These are phyloP conservation scores for Brachystomella parvula DNA, from an alignment of 1,140 invertebrate species.

Conservation along the genomic window DNA sequence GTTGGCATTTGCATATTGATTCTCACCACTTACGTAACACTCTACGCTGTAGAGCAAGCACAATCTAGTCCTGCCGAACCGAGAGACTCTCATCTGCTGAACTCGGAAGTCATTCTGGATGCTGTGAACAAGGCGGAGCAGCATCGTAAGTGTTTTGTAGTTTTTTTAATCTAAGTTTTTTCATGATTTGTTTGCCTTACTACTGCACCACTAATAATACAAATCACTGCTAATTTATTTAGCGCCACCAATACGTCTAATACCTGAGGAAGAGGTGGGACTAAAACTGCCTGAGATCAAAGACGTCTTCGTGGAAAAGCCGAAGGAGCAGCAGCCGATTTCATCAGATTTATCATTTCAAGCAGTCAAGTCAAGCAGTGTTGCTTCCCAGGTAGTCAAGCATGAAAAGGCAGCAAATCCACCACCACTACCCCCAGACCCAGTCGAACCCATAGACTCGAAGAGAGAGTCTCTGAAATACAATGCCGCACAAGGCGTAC, in stretches of 20 bases:
- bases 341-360: too few relatives aligned
- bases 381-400: not conserved
- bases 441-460: not conserved
- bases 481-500: not conserved
- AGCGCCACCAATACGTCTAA: not conserved
- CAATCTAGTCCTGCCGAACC: slow-evolving; percentile 25
- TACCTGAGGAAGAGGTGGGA: too few relatives aligned
- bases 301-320: too few relatives aligned
- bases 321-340: too few relatives aligned
- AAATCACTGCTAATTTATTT: not conserved
- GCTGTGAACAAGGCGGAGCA: not conserved
- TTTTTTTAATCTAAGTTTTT: not conserved
- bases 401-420: not conserved
- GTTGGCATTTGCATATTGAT: slow-evolving; percentile 72
- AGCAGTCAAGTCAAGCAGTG: too few relatives aligned
- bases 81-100: not conserved
- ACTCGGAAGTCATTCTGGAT: too few relatives aligned
- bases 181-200: not conserved
- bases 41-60: slow-evolving; percentile 62
- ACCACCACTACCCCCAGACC: not conserved
- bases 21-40: slow-evolving; percentile 75
- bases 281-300: too few relatives aligned
- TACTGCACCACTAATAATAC: not conserved
- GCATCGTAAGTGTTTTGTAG: not conserved
- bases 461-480: not conserved